These are phyloP conservation scores for Philotrypesis tridentata DNA, from an alignment of 1,140 invertebrate species.

Conservation along the genomic window DNA sequence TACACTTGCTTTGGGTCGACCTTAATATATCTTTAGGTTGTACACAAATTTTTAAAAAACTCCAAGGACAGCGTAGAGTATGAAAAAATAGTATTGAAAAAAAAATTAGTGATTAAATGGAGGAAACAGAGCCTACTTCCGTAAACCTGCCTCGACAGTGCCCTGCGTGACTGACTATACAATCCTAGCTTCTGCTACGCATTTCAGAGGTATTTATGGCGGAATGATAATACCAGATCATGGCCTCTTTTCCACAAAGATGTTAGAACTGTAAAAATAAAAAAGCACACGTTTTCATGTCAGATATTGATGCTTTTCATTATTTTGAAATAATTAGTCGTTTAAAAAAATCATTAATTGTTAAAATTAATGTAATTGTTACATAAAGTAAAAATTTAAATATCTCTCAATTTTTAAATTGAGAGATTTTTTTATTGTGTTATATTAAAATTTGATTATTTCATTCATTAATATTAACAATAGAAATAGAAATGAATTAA, in stretches of 20 bases:
- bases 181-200: slow-evolving; percentile 74
- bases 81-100: slow-evolving; percentile 63
- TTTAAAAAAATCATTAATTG: not conserved
- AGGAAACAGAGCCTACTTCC: slow-evolving; percentile 73
- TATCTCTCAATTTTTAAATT: too few species aligned
- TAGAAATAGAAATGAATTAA: slow-evolving; percentile 1
- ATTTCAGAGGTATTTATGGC: slow-evolving; percentile 74
- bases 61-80: slow-evolving; percentile 66
- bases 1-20: slow-evolving; percentile 68
- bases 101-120: slow-evolving; percentile 71
- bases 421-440: too few species aligned
- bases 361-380: not conserved
- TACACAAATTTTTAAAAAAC: slow-evolving; percentile 58
- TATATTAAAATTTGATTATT: not conserved
- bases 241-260: slow-evolving; percentile 45
- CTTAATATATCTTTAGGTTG: slow-evolving; percentile 62
- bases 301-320: slow-evolving; percentile 7
- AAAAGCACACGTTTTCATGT: slow-evolving; percentile 27
- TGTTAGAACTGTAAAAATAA: slow-evolving; percentile 30
- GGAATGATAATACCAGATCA: slow-evolving; percentile 65
- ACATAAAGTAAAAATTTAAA: too few species aligned
- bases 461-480: not conserved
- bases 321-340: not conserved
- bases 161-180: slow-evolving; percentile 74
- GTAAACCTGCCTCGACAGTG: slow-evolving; percentile 73